Evolutionary conservation across 2,113 vertebrate genomes (phyloP), one percentile per base, ranked within the genome.

Genomic region (Mobula hypostoma): DNA sequence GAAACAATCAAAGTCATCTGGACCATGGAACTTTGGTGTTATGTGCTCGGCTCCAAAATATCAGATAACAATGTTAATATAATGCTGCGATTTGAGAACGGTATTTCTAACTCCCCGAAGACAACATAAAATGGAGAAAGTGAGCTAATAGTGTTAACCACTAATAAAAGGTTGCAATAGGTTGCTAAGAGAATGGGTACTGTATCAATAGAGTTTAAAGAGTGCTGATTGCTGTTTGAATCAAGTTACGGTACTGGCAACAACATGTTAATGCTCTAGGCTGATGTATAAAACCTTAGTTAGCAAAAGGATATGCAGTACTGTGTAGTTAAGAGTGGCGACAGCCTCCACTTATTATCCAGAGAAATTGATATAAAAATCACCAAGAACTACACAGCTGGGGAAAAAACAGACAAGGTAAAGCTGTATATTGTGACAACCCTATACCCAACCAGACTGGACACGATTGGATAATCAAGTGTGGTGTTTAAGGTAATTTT

Each of bases 1-100:
- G 58, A 88, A 88, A 88, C 83, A 88, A 88, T 88, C 83, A 88
- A 63, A 92, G 88, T 92, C 88, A 92, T 72, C 90, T 40, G 40
- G 88, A 70, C 15, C 90, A 72, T 92, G 63, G 36, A 29, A 40
- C 66, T 40, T 88, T 63, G 32, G 90, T 72, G 40, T 92, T 92
- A 92, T 72, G 90, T 40, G 61, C 90, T 63, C 58, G 61, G 88
- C 88, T 68, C 88, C 88, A 72, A 92, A 24, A 21, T 92, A 92
- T 92, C 88, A 92, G 88, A 92, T 92, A 63, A 88, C 83, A 63
- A 32, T 11, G 83, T n/a, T 61, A 61, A 63, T 29, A 58, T 12
- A 87, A 87, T 87, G 11, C 56, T 87, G 83, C 14, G 83, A 63
- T 58, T 24, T 56, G 61, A 88, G 27, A 92, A 24, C 6, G 36